Conservation (phyloP, 1,140 invertebrate species). For the Bombus breviceps region DNA sequence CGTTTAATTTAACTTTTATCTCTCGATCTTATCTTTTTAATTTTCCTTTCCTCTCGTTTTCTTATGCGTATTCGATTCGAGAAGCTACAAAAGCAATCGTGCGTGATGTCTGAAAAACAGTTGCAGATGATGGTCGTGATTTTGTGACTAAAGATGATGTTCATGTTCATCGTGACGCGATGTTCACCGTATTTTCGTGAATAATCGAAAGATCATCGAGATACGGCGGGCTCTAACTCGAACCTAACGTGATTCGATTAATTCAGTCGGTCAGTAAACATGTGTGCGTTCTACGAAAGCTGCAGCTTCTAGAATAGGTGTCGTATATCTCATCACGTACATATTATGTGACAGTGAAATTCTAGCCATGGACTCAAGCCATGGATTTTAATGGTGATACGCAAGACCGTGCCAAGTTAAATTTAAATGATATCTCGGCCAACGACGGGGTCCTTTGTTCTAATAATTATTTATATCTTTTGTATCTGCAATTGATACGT, state of each 20-base stretch:
- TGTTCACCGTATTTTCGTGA: not conserved
- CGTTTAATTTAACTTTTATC: not conserved
- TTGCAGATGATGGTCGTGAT: slow-evolving; percentile 25
- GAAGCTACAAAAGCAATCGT: slow-evolving; percentile 38
- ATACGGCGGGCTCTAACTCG: not conserved
- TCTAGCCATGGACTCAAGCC: slow-evolving; percentile 79
- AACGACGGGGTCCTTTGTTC: slow-evolving; percentile 64
- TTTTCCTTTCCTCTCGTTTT: no score
- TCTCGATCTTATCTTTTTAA: no score
- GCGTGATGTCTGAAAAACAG: slow-evolving; percentile 5
- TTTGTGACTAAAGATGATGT: not conserved
- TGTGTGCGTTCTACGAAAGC: slow-evolving; percentile 78
- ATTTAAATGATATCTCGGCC: slow-evolving; percentile 59
- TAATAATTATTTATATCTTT: not conserved
- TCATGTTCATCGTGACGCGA: no score
- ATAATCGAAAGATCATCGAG: not conserved
- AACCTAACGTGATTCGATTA: slow-evolving; percentile 41
- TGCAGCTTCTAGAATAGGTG: slow-evolving; percentile 68
- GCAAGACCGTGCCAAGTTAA: slow-evolving; percentile 69
- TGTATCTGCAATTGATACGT: not conserved
- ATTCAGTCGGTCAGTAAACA: slow-evolving; percentile 49
- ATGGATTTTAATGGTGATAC: slow-evolving; percentile 80
- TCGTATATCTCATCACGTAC: slow-evolving; percentile 60
- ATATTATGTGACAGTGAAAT: slow-evolving; percentile 68
- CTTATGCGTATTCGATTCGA: not conserved